Percentiles rank a stretch among this genome's conserved stretches.
Conservation (phyloP, 2,888 invertebrate genomes). For the Protonemura montana region DNA sequence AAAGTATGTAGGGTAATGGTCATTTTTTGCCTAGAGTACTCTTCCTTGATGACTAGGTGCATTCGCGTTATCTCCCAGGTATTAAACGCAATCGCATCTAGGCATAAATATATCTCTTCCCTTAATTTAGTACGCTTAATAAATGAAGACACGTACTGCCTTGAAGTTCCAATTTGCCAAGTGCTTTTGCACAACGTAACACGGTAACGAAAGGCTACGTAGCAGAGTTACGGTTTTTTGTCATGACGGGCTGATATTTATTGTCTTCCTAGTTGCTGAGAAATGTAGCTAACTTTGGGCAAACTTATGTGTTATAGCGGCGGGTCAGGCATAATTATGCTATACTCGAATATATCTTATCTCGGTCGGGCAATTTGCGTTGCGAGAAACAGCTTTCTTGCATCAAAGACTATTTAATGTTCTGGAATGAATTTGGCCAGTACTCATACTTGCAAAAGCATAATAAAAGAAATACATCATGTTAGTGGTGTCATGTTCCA, state of each 20-base stretch:
- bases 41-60: slow-evolving; percentile 28
- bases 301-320: slow-evolving; percentile 8
- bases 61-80: slow-evolving; percentile 14
- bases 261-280: slow-evolving; percentile 52
- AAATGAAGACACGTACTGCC: slow-evolving; percentile 47
- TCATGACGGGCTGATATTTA: slow-evolving; percentile 21
- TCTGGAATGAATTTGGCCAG: not conserved
- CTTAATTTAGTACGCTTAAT: slow-evolving; percentile 52
- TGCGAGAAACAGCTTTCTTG: not conserved
- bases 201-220: slow-evolving; percentile 34
- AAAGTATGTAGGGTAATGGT: slow-evolving; percentile 31
- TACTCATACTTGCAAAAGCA: not conserved
- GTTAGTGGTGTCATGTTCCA: not conserved
- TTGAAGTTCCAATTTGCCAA: slow-evolving; percentile 47
- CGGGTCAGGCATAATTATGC: not conserved
- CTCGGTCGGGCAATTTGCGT: not conserved
- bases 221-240: not conserved
- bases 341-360: not conserved
- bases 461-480: not conserved
- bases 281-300: slow-evolving; percentile 42
- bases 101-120: slow-evolving; percentile 49
- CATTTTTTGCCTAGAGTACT: not conserved
- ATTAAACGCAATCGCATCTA: slow-evolving; percentile 10
- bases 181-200: slow-evolving; percentile 51
- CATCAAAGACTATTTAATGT: not conserved